These are phyloP conservation scores for Papilio elwesi DNA, from an alignment of 2,888 invertebrate species.

Conservation along the genomic window DNA sequence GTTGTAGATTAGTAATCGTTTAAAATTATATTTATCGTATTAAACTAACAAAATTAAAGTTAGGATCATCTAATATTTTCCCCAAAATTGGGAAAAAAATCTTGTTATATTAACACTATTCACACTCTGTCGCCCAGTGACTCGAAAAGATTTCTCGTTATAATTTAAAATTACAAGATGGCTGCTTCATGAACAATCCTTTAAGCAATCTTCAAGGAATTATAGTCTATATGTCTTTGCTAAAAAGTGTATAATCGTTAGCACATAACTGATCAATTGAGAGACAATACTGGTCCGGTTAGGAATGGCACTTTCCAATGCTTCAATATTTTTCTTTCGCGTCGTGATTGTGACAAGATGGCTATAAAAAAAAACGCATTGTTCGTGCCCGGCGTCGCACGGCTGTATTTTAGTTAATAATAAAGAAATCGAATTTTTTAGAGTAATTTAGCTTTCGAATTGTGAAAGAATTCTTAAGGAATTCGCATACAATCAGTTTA, in stretches of 20 bases:
- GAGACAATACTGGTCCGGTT: conserved; percentile 29
- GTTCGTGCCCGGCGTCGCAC: not conserved
- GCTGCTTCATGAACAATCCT: conserved; percentile 6
- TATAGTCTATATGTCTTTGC: not conserved
- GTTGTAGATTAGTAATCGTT: too few relatives aligned
- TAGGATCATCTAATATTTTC: not conserved
- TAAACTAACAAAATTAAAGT: too few relatives aligned
- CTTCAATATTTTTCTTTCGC: conserved; percentile 35
- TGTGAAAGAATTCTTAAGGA: too few relatives aligned
- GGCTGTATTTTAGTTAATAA: too few relatives aligned
- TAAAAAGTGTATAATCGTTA: conserved; percentile 14
- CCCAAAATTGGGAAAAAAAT: not conserved
- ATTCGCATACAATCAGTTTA: too few relatives aligned
- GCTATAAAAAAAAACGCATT: conserved; percentile 12
- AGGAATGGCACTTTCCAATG: conserved; percentile 36
- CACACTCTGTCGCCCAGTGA: not conserved
- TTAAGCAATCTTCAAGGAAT: conserved; percentile 12
- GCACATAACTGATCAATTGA: conserved; percentile 3
- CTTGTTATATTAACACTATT: conserved; percentile 1
- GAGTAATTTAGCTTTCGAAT: too few relatives aligned
- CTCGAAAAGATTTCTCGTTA: not conserved
- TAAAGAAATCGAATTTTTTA: too few relatives aligned
- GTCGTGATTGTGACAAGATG: conserved; percentile 12
- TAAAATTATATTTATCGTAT: too few relatives aligned
- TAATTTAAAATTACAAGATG: conserved; percentile 27